phyloP scores from a whole-genome alignment of 2,113 vertebrate species.

The Neodon shergylaensis region DNA sequence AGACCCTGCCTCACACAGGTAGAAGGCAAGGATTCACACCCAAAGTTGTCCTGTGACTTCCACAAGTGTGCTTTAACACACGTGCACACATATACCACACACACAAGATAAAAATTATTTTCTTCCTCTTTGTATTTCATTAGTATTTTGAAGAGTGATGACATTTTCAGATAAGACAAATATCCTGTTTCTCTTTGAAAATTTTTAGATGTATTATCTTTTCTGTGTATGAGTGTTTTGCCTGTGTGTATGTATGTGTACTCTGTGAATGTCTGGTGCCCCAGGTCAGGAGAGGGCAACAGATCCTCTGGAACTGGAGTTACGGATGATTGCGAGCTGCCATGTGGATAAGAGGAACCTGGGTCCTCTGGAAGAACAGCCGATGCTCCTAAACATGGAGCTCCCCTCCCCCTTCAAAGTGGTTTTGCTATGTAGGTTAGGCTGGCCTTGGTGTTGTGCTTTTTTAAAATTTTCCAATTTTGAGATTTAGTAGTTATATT shows the following conservation, averaged over 20 bases:
- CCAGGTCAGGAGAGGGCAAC: background rate
- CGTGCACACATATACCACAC: background rate
- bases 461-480: background rate
- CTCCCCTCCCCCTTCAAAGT: background rate
- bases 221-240: background rate
- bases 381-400: background rate
- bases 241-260: background rate
- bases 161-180: background rate
- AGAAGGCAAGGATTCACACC: background rate
- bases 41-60: background rate
- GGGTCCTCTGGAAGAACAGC: background rate
- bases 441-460: background rate
- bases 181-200: background rate
- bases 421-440: background rate
- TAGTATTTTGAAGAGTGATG: background rate
- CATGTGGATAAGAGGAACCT: background rate
- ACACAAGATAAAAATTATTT: background rate
- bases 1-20: background rate
- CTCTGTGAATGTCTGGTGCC: background rate
- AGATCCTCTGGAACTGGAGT: background rate
- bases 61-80: background rate
- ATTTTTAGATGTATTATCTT: background rate
- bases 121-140: background rate
- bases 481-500: background rate
- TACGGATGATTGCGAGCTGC: background rate